These are phyloP conservation scores for Ceramica pisi DNA, from an alignment of 2,888 invertebrate species.

Conservation along the genomic window DNA sequence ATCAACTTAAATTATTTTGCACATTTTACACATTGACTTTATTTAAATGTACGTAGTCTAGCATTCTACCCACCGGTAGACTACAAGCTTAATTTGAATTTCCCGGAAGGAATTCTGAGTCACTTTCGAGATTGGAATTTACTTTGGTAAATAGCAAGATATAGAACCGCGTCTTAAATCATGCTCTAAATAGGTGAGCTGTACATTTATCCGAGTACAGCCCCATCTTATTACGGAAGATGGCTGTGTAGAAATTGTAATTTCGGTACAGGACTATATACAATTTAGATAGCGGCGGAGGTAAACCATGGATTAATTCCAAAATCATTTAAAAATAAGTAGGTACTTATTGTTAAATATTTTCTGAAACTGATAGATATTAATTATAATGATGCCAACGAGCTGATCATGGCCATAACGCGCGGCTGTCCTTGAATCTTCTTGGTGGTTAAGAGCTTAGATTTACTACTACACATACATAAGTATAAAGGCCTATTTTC, in stretches of 20 bases:
- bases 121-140: constrained; percentile 9
- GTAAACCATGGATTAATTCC: no score
- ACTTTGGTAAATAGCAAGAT: not conserved
- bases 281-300: not conserved
- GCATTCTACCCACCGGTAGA: not conserved
- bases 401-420: not conserved
- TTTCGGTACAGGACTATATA: not conserved
- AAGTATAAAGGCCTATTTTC: no score
- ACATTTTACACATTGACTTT: not conserved
- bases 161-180: not conserved
- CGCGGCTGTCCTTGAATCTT: not conserved
- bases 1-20: no score
- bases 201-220: not conserved
- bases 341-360: no score
- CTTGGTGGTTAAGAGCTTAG: not conserved
- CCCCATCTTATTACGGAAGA: not conserved
- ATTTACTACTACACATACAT: not conserved
- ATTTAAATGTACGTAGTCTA: not conserved
- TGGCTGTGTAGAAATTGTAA: not conserved
- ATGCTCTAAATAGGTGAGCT: not conserved
- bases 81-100: constrained; percentile 3
- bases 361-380: not conserved
- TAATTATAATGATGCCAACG: not conserved
- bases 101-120: not conserved
- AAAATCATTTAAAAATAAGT: not conserved